These are phyloP conservation scores for Zaprionus lachaisei DNA, from an alignment of 1,140 invertebrate species.

Conservation along the genomic window DNA sequence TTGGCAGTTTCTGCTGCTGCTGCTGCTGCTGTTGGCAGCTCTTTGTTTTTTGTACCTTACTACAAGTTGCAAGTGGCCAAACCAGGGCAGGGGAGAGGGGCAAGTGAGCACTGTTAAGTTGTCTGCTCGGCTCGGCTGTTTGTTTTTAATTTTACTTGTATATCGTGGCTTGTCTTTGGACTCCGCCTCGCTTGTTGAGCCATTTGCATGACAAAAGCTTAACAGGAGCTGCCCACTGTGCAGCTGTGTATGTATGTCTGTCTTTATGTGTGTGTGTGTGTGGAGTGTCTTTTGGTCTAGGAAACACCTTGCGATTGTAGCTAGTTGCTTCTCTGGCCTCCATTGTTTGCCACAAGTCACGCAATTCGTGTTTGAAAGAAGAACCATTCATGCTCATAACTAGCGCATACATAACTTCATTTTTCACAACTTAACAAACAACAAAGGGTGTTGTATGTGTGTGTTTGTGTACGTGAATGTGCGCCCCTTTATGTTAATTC, in stretches of 20 bases:
- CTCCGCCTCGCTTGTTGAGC: slow-evolving; percentile 59
- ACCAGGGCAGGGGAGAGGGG: background rate
- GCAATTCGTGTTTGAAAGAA: slow-evolving; percentile 46
- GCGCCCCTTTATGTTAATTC: slow-evolving; percentile 43
- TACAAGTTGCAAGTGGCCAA: slow-evolving; percentile 45
- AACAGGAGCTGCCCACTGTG: slow-evolving; percentile 43
- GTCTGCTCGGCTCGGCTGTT: slow-evolving; percentile 40
- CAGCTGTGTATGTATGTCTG: slow-evolving; percentile 6
- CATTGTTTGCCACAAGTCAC: slow-evolving; percentile 56
- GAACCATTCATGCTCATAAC: slow-evolving; percentile 49
- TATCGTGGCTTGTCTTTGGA: slow-evolving; percentile 34
- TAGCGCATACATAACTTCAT: slow-evolving; percentile 50
- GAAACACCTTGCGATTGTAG: slow-evolving; percentile 43
- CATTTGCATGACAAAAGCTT: slow-evolving; percentile 77
- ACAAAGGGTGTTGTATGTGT: background rate
- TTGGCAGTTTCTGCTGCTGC: slow-evolving; percentile 31
- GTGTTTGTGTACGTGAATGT: background rate
- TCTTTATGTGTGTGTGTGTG: background rate
- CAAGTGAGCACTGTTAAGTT: slow-evolving; percentile 51
- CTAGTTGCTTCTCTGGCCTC: background rate
- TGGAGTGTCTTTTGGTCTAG: slow-evolving; percentile 40
- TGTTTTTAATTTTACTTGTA: slow-evolving; percentile 68
- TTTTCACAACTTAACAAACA: slow-evolving; percentile 49
- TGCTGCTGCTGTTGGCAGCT: slow-evolving; percentile 71
- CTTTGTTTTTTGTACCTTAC: slow-evolving; percentile 44